Conservation (phyloP, 2,888 invertebrate genomes). For the Lithodes maja region DNA sequence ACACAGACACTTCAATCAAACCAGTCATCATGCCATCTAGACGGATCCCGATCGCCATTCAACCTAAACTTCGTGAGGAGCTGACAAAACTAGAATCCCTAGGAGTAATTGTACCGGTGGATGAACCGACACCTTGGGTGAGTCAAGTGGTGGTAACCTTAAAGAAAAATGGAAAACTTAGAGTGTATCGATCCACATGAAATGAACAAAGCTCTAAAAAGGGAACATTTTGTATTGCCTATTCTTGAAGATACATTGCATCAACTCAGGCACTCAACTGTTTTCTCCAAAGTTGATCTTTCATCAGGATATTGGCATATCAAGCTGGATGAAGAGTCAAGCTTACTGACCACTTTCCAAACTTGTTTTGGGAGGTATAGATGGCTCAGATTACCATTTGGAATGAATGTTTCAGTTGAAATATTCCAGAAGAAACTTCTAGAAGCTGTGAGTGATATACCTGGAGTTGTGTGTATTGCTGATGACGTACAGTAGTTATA, state of each 20-base stretch:
- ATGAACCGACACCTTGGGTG: constrained; percentile 15
- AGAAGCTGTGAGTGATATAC: constrained; percentile 7
- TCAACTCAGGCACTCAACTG: not conserved
- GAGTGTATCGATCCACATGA: constrained; percentile 11
- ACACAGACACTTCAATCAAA: constrained; percentile 14
- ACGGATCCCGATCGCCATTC: not conserved
- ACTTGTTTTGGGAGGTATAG: constrained; percentile 32
- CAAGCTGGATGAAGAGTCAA: constrained; percentile 15
- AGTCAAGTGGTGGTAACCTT: constrained; percentile 10
- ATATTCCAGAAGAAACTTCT: constrained; percentile 16
- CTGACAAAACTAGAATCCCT: not conserved
- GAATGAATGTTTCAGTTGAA: constrained; percentile 17
- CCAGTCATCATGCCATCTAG: constrained; percentile 1
- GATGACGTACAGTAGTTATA: constrained; percentile 13
- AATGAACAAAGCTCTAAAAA: constrained; percentile 25
- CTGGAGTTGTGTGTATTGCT: constrained; percentile 34
- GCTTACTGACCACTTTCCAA: constrained; percentile 23
- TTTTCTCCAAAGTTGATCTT: constrained; percentile 15
- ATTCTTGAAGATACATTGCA: constrained; percentile 34
- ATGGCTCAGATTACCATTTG: constrained; percentile 6
- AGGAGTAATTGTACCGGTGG: not conserved
- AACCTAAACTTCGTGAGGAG: not conserved
- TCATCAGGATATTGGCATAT: constrained; percentile 31
- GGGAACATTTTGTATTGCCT: constrained; percentile 13
- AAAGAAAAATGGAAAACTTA: not conserved